phyloP scores from a whole-genome alignment of 2,113 vertebrate genomes.

The Phrynosoma platyrhinos region DNA sequence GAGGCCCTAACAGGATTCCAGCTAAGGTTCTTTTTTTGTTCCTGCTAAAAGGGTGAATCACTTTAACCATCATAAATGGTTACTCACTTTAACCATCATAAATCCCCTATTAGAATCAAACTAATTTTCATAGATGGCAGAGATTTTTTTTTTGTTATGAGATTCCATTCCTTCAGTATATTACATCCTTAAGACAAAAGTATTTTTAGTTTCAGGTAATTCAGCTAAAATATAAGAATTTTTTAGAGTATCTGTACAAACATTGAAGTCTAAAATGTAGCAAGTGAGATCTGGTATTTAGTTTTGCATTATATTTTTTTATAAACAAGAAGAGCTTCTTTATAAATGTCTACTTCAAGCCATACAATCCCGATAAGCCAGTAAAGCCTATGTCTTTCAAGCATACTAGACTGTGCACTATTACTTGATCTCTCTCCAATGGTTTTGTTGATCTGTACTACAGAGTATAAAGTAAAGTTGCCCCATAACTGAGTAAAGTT shows the following conservation, averaged over 20 bases:
- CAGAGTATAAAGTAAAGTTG: background rate
- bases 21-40: background rate
- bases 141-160: background rate
- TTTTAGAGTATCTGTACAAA: background rate
- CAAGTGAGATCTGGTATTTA: background rate
- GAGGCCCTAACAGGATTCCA: background rate
- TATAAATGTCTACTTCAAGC: background rate
- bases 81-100: background rate
- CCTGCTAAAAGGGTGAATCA: no score
- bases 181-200: background rate
- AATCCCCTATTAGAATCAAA: background rate
- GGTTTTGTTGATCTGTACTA: background rate
- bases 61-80: conserved; percentile 13
- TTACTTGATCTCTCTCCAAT: background rate
- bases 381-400: background rate
- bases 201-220: background rate
- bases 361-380: background rate
- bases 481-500: background rate
- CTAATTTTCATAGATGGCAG: background rate
- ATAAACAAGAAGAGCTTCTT: background rate
- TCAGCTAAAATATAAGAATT: background rate
- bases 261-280: background rate
- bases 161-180: background rate
- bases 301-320: background rate
- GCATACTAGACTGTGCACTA: background rate